Evolutionary conservation across 1,140 invertebrate genomes (phyloP).

Genomic region (Drosophila azteca): DNA sequence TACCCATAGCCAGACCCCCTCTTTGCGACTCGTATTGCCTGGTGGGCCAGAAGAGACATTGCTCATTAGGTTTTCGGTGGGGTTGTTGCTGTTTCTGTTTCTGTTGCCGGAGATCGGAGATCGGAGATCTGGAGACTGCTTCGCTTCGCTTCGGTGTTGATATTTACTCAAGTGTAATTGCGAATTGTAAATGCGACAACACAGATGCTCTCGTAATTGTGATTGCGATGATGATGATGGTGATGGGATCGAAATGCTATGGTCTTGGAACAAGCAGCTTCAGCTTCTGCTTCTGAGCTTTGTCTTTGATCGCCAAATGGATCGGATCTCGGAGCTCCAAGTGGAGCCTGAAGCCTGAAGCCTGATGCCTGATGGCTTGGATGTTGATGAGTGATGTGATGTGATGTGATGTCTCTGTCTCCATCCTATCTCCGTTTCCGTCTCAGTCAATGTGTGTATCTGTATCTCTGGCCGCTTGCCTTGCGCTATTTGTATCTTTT

Average conservation of each 20-base stretch:
- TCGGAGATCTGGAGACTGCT: constrained; percentile 30
- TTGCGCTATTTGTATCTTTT: constrained; percentile 71
- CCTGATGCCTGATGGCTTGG: background rate
- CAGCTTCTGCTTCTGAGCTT: constrained; percentile 11
- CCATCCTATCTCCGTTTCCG: no score
- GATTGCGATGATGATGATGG: constrained; percentile 49
- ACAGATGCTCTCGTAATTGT: constrained; percentile 78
- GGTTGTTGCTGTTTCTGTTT: constrained; percentile 12
- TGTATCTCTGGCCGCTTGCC: constrained; percentile 24
- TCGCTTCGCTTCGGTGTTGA: constrained; percentile 49
- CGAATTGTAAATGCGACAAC: constrained; percentile 80
- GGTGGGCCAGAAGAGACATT: constrained; percentile 59
- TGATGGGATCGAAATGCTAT: background rate
- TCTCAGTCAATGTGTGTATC: constrained; percentile 15
- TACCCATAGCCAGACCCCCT: background rate
- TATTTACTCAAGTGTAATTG: constrained; percentile 81
- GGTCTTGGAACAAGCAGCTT: no score
- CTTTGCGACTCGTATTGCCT: background rate
- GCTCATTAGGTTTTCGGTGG: constrained; percentile 71
- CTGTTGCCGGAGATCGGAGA: no score
- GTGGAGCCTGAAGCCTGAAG: constrained; percentile 3
- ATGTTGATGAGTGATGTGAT: no score
- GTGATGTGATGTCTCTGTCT: no score
- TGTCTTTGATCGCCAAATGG: constrained; percentile 27
- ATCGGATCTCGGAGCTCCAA: background rate